phyloP scores from a whole-genome alignment of 1,140 invertebrate species.

The Gonatopus flavifemur region DNA sequence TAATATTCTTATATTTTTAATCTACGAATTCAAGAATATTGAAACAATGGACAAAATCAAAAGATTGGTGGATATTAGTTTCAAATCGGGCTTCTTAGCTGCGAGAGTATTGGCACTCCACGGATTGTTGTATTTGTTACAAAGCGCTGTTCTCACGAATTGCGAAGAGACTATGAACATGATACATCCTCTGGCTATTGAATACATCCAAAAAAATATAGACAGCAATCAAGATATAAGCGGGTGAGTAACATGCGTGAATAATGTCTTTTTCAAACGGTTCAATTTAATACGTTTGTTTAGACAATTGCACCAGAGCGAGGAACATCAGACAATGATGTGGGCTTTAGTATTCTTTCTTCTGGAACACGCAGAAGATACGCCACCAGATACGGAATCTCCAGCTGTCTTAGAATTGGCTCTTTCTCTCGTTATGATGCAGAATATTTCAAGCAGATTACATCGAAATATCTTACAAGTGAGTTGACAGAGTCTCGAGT shows the following conservation, averaged over 20 bases:
- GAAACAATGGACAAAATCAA: constrained; percentile 65
- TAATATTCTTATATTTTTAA: background rate
- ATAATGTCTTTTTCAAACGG: background rate
- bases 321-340: constrained; percentile 67
- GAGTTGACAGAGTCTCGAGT: constrained; percentile 5
- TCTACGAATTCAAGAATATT: constrained; percentile 37
- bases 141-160: constrained; percentile 64
- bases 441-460: constrained; percentile 47
- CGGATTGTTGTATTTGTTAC: constrained; percentile 76
- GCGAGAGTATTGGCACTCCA: constrained; percentile 71
- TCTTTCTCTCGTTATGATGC: constrained; percentile 45
- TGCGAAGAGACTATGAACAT: constrained; percentile 64
- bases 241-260: constrained; percentile 49
- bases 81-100: constrained; percentile 68
- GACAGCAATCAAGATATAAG: constrained; percentile 52
- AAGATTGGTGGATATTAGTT: constrained; percentile 65
- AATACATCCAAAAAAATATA: constrained; percentile 71
- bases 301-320: constrained; percentile 57
- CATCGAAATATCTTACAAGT: constrained; percentile 58
- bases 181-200: constrained; percentile 66
- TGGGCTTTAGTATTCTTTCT: constrained; percentile 73
- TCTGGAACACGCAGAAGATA: constrained; percentile 62
- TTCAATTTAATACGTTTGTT: background rate
- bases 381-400: constrained; percentile 49
- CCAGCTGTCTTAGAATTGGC: constrained; percentile 51